Percentiles rank a stretch among this genome's conserved stretches.
Evolutionary conservation across 2,888 invertebrate species (phyloP).

Genomic region (Macropis europaea): DNA sequence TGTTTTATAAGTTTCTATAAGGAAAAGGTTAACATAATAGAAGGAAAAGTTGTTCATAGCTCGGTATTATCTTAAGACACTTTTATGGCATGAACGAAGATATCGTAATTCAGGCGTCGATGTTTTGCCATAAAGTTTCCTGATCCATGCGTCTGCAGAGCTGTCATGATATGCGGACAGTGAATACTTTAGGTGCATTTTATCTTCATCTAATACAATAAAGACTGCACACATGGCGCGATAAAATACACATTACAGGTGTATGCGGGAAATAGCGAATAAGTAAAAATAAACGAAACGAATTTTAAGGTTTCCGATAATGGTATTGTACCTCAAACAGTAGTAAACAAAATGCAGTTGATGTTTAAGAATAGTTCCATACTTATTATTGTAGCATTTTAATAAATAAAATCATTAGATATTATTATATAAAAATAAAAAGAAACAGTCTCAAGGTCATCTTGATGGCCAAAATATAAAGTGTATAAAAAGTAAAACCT

Average conservation of each 20-base stretch:
- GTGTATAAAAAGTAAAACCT: too few relatives aligned
- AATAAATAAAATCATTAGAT: too few relatives aligned
- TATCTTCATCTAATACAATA: slow-evolving; percentile 6
- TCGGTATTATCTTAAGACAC: neutral
- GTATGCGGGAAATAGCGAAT: neutral
- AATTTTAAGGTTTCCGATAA: neutral
- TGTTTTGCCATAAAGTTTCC: slow-evolving; percentile 10
- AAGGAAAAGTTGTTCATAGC: neutral
- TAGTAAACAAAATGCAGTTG: too few relatives aligned
- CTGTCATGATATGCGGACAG: neutral
- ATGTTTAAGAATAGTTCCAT: too few relatives aligned
- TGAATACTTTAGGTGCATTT: slow-evolving; percentile 25
- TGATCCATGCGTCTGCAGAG: neutral
- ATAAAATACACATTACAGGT: slow-evolving; percentile 4
- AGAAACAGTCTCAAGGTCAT: too few relatives aligned
- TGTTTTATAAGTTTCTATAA: neutral
- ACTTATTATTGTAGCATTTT: too few relatives aligned
- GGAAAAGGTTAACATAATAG: neutral
- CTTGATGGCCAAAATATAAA: too few relatives aligned
- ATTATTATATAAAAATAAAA: too few relatives aligned
- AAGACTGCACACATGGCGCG: neutral
- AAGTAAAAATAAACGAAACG: neutral
- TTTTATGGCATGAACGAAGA: neutral
- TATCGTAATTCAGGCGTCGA: slow-evolving; percentile 10
- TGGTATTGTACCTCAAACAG: too few relatives aligned